Conservation (phyloP, 2,797 vertebrate species). For the Benthosema pterotum region DNA sequence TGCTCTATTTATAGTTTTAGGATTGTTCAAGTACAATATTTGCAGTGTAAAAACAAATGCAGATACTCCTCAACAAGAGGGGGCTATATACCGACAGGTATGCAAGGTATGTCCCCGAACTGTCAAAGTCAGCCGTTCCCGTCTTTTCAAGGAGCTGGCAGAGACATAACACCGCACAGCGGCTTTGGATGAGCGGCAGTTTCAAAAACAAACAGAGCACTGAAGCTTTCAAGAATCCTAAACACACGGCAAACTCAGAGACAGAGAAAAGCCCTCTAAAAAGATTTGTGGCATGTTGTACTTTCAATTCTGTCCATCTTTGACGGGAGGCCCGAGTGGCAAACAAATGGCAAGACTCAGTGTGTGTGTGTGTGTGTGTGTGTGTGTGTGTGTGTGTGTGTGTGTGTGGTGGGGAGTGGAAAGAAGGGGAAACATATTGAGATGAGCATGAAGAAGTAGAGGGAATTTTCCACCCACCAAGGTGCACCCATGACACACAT, state of each 20-base stretch:
- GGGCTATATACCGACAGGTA: conserved; percentile 40
- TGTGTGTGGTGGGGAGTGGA: conserved; percentile 12
- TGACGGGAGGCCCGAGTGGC: conserved; percentile 87
- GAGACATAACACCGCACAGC: conserved; percentile 73
- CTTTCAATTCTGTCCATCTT: conserved; percentile 80
- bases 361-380: no score
- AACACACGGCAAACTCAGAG: conserved; percentile 58
- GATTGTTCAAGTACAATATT: conserved; percentile 16
- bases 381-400: no score
- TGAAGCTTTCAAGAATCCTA: conserved; percentile 72
- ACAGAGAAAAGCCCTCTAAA: conserved; percentile 54
- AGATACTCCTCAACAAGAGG: conserved; percentile 27
- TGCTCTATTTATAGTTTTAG: no score
- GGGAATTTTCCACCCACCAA: conserved; percentile 85
- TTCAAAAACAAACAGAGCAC: conserved; percentile 77
- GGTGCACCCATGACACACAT: not conserved
- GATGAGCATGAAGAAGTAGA: conserved; percentile 72
- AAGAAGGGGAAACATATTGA: conserved; percentile 64
- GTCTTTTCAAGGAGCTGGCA: conserved; percentile 50
- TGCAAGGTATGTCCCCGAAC: conserved; percentile 50
- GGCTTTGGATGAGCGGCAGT: conserved; percentile 59
- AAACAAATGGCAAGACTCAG: conserved; percentile 77
- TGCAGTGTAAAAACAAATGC: conserved; percentile 1
- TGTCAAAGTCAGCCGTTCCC: conserved; percentile 56
- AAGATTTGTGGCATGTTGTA: conserved; percentile 76